These are phyloP conservation scores for Carettochelys insculpta DNA, from an alignment of 2,113 vertebrate species.

Conservation along the genomic window DNA sequence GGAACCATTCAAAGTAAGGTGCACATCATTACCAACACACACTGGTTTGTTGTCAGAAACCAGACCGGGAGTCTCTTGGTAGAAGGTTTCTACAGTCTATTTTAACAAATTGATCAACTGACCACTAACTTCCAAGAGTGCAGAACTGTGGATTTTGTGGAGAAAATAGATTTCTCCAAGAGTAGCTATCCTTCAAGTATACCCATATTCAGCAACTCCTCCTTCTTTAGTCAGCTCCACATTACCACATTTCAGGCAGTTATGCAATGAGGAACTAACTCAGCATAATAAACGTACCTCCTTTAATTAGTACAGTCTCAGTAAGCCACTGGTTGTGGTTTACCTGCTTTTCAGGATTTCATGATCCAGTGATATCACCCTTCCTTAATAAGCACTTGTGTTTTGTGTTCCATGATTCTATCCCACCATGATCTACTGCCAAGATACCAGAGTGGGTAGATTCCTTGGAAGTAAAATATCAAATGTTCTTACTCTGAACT, in stretches of 20 bases:
- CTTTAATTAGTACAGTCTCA: not conserved
- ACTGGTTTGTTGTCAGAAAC: not conserved
- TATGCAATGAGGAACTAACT: not conserved
- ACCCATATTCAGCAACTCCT: not conserved
- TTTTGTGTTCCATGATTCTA: not conserved
- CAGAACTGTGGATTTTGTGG: not conserved
- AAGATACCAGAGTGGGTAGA: not conserved
- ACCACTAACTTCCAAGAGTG: not conserved
- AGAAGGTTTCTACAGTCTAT: fast-evolving
- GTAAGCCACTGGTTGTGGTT: fast-evolving
- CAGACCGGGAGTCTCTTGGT: not conserved
- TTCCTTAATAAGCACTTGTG: not conserved
- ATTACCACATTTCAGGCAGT: not conserved
- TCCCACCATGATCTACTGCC: not conserved
- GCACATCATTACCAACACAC: not conserved
- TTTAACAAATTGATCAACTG: not conserved
- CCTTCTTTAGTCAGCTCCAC: not conserved
- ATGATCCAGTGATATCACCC: not conserved
- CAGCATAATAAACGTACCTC: not conserved
- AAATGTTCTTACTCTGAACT: conserved; percentile 10
- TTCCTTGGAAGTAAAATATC: conserved; percentile 21
- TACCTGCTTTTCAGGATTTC: not conserved
- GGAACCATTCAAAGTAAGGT: not conserved
- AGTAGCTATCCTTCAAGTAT: not conserved
- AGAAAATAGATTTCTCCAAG: not conserved